These are phyloP conservation scores for Cheumatopsyche charites DNA, from an alignment of 1,140 invertebrate genomes.

Conservation along the genomic window DNA sequence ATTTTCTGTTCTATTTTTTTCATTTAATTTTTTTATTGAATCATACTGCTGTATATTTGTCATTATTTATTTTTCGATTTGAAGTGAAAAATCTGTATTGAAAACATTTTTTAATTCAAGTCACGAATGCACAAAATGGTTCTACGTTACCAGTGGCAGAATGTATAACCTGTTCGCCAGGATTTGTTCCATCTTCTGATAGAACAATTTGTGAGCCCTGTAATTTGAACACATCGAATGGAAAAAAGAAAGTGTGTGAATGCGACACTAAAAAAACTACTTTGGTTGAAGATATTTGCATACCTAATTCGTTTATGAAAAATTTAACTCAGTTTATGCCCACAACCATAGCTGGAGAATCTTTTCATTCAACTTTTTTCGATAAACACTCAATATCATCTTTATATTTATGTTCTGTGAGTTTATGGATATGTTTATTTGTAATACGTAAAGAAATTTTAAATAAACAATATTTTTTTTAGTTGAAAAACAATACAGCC, in stretches of 20 bases:
- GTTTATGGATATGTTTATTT: background rate
- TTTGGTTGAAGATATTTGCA: slow-evolving; percentile 34
- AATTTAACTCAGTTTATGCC: slow-evolving; percentile 32
- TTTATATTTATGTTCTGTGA: slow-evolving; percentile 45
- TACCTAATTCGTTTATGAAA: slow-evolving; percentile 41
- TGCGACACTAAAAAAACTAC: slow-evolving; percentile 36
- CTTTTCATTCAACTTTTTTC: slow-evolving; percentile 33
- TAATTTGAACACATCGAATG: slow-evolving; percentile 7
- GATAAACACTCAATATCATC: slow-evolving; percentile 37
- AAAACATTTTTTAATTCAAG: too few relatives aligned
- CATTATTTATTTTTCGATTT: too few relatives aligned
- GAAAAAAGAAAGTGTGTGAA: slow-evolving; percentile 17
- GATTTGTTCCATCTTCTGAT: slow-evolving; percentile 36
- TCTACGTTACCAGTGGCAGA: slow-evolving; percentile 33
- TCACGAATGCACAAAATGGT: slow-evolving; percentile 41
- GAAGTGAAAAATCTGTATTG: too few relatives aligned
- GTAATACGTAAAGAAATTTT: background rate
- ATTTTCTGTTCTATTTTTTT: too few relatives aligned
- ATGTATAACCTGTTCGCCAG: slow-evolving; percentile 43
- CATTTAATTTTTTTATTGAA: too few relatives aligned
- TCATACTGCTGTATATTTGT: too few relatives aligned
- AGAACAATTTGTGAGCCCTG: slow-evolving; percentile 42
- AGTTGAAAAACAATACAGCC: slow-evolving; percentile 61
- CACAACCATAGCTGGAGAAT: slow-evolving; percentile 9
- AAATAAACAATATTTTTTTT: slow-evolving; percentile 5